Base-by-base conservation (phyloP, 2,888 invertebrate genomes). In the Thecophora atra region DNA sequence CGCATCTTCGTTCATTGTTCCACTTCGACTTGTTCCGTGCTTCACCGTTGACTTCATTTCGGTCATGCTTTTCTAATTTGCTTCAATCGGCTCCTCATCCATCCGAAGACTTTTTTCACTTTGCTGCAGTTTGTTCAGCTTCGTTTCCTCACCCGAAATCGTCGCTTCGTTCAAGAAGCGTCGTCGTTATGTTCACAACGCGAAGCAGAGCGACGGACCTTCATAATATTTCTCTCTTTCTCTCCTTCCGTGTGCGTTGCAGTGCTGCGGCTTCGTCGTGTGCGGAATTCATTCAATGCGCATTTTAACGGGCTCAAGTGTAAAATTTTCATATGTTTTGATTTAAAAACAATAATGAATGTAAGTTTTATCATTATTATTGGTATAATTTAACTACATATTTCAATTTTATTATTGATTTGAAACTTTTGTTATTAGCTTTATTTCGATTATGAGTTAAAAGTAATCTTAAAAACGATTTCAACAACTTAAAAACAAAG, bases 301-400 rank as follows among this genome's bases (percentile, higher is more conserved):
- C 21, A 30, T 21, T 42, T 62, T 52, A 37, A 37, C 44, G 15
- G 67, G 54, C 19, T 67, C 67, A 51, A 66, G 51, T 54, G 42
- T 30, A 56, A n/a, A 56, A 68, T 68, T 68, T 68, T 68, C 58
- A 68, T 24, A 68, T 68, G 68, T 68, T 68, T 68, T 68, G 68
- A 68, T 68, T 68, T 68, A 13, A 56, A 58, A 52, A 37, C n/a
- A n/a, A n/a, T n/a, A n/a, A n/a, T n/a, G n/a, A n/a, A n/a, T n/a
- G n/a, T n/a, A n/a, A n/a, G n/a, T n/a, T n/a, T n/a, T 42, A 58
- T 44, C 58, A 68, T 58, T 21, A 58, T 68, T 24, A 30, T 67
- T 13, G 15, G 19, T 15, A 65, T 26, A 24, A 66, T 11, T 52
- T 54, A 6, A 24, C 19, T 64, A 26, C 37, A 2, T n/a, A n/a